Conservation (phyloP, 2,113 vertebrate genomes). For the Colaptes auratus region DNA sequence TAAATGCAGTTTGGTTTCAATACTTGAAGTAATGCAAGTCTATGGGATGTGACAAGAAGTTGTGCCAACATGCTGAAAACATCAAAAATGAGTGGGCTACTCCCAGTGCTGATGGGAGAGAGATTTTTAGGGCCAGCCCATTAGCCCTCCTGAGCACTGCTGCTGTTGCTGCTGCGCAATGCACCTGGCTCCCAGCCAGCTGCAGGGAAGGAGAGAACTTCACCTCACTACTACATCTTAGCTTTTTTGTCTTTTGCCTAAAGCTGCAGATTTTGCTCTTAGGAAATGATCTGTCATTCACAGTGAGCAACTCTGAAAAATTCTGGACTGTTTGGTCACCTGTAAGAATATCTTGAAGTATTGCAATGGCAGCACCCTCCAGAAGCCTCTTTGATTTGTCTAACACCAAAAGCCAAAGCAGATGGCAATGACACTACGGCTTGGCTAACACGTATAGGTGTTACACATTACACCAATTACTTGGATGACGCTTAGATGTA, state of each 20-base stretch:
- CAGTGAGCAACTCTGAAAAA: background rate
- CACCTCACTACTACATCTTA: rapidly evolving
- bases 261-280: background rate
- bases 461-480: background rate
- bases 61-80: background rate
- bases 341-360: background rate
- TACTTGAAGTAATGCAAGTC: background rate
- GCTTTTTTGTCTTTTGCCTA: background rate
- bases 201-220: background rate
- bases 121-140: background rate
- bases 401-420: background rate
- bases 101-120: background rate
- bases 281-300: background rate
- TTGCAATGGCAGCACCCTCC: background rate
- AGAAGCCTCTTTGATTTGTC: background rate
- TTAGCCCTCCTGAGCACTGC: background rate
- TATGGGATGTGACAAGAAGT: background rate
- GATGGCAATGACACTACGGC: background rate
- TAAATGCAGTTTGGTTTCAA: background rate
- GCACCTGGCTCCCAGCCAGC: background rate
- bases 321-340: background rate
- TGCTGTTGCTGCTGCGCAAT: background rate
- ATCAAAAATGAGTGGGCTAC: background rate
- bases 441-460: background rate
- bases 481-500: background rate